These are phyloP conservation scores for Brachionus manjavacas DNA, from an alignment of 1,140 invertebrate genomes.

Conservation along the genomic window DNA sequence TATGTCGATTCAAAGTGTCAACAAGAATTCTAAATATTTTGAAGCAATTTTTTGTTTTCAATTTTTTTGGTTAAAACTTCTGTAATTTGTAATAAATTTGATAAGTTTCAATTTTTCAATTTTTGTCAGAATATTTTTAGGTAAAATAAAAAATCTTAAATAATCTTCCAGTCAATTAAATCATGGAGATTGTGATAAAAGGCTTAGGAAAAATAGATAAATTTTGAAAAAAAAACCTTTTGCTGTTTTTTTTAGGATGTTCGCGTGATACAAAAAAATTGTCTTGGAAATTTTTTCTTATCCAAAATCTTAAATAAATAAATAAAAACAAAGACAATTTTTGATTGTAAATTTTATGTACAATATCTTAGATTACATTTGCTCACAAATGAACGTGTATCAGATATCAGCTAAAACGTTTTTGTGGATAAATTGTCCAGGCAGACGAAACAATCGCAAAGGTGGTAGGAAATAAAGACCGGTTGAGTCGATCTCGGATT, in stretches of 20 bases:
- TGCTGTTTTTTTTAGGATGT: no score
- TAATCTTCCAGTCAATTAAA: no score
- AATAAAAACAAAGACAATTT: not conserved
- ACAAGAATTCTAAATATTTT: not conserved
- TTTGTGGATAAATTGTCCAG: not conserved
- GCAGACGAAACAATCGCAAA: not conserved
- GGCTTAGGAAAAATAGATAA: no score
- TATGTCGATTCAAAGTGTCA: not conserved
- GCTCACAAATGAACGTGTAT: not conserved
- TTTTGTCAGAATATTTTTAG: no score
- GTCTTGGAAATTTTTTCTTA: no score
- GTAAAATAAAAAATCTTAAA: no score
- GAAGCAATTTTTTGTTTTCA: not conserved
- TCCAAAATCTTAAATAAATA: not conserved
- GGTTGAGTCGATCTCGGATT: not conserved
- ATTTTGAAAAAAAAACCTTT: no score
- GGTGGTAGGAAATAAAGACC: not conserved
- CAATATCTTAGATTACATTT: not conserved
- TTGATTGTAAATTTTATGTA: not conserved
- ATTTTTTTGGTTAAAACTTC: not conserved
- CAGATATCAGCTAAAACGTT: not conserved
- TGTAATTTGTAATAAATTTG: no score
- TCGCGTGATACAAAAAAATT: no score
- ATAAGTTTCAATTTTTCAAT: no score
- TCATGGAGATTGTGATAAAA: no score